Evolutionary conservation across 1,140 invertebrate genomes (phyloP).

Genomic region (Agrilus planipennis): DNA sequence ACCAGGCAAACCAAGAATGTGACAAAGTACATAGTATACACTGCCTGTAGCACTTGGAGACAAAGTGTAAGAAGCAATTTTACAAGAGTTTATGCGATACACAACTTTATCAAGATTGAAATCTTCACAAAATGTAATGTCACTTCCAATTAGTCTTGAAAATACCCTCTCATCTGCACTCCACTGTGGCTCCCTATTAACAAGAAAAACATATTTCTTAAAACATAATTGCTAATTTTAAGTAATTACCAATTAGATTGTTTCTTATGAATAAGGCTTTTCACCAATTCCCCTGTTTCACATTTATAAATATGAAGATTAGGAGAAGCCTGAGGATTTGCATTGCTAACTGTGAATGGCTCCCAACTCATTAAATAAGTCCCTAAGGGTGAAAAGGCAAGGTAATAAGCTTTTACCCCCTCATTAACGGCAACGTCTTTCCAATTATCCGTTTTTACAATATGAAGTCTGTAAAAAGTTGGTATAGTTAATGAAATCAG

Average conservation of each 20-base stretch:
- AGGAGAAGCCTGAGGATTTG: constrained; percentile 50
- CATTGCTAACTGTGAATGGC: constrained; percentile 52
- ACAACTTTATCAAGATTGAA: constrained; percentile 46
- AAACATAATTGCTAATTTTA: neutral
- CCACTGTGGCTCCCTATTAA: constrained; percentile 71
- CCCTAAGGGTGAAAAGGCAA: constrained; percentile 65
- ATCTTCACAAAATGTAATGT: constrained; percentile 71
- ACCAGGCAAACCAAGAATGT: constrained; percentile 48
- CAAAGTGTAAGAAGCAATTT: constrained; percentile 64
- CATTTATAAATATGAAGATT: constrained; percentile 71
- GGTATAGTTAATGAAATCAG: constrained; percentile 12
- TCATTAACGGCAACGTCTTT: constrained; percentile 45
- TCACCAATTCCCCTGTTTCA: constrained; percentile 55
- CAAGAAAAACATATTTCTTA: constrained; percentile 5
- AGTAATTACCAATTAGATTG: constrained; percentile 60
- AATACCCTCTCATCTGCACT: constrained; percentile 74
- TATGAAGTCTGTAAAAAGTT: constrained; percentile 38
- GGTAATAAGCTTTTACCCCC: constrained; percentile 53
- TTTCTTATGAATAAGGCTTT: constrained; percentile 71
- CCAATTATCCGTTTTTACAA: constrained; percentile 52
- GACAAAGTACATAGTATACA: constrained; percentile 53
- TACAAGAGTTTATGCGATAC: constrained; percentile 55
- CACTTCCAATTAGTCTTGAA: constrained; percentile 63
- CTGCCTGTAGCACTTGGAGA: constrained; percentile 50
- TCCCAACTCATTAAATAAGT: constrained; percentile 68